These are phyloP conservation scores for Pelmatolapia mariae DNA, from an alignment of 2,113 vertebrate species.

Conservation along the genomic window DNA sequence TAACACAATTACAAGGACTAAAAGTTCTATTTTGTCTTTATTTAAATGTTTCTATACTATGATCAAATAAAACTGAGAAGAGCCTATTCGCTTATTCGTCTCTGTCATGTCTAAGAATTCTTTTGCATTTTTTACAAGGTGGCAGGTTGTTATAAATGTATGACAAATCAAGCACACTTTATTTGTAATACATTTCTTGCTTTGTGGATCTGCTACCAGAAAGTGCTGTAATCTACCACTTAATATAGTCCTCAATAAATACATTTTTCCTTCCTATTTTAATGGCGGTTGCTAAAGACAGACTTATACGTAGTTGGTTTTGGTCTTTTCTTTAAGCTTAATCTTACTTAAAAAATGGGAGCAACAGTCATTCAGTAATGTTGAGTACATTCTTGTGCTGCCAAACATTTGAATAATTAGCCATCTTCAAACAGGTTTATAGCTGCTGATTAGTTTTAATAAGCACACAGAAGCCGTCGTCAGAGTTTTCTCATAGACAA, in stretches of 20 bases:
- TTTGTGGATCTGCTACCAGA: not conserved
- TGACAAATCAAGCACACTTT: not conserved
- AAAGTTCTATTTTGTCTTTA: not conserved
- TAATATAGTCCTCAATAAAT: not conserved
- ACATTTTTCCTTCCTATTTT: not conserved
- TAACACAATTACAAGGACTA: not conserved
- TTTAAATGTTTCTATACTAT: not conserved
- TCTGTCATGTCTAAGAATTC: not conserved
- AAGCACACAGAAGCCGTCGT: not conserved
- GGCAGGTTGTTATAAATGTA: not conserved
- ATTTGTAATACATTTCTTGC: not conserved
- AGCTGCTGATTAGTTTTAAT: not conserved
- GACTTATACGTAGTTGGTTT: not conserved
- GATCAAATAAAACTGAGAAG: not conserved
- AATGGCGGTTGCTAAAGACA: not conserved
- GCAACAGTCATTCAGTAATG: not conserved
- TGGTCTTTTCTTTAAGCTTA: not conserved
- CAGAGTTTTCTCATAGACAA: not conserved
- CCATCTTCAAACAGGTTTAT: not conserved
- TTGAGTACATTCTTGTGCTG: not conserved
- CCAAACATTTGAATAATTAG: not conserved
- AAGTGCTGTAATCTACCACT: not conserved
- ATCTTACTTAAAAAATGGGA: not conserved
- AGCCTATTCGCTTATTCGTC: not conserved
- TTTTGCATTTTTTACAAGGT: not conserved